Evolutionary conservation across 2,797 vertebrate species (phyloP).

Genomic region (Bradypodion ventrale): DNA sequence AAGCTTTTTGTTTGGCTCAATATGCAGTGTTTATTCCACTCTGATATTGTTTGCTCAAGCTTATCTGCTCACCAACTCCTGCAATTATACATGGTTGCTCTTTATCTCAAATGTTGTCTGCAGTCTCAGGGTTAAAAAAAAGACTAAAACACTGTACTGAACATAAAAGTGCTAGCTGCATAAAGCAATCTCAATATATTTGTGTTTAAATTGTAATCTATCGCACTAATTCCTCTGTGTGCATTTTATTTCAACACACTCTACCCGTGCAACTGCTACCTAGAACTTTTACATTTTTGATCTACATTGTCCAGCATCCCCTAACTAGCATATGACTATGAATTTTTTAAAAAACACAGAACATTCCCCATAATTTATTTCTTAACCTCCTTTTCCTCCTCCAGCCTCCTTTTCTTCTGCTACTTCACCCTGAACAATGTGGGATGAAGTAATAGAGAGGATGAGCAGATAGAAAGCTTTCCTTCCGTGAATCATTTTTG

Average conservation of each 20-base stretch:
- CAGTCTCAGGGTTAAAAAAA: background rate
- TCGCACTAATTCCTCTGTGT: background rate
- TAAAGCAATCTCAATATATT: background rate
- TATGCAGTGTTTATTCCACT: conserved; percentile 4
- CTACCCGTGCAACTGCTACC: background rate
- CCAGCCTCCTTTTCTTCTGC: too few relatives aligned
- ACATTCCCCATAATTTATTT: too few relatives aligned
- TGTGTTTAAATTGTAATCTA: background rate
- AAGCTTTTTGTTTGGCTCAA: background rate
- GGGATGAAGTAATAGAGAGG: background rate
- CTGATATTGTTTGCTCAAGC: conserved; percentile 6
- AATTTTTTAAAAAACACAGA: background rate
- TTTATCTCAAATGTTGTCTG: background rate
- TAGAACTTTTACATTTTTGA: background rate
- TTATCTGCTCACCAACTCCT: background rate
- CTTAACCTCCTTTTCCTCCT: too few relatives aligned
- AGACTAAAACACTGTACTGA: background rate
- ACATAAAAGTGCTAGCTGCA: background rate
- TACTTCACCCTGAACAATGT: background rate
- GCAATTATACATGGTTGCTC: background rate
- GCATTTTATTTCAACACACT: too few relatives aligned
- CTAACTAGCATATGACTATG: background rate
- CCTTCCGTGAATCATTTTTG: background rate
- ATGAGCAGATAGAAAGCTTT: background rate
- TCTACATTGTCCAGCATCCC: background rate